Percentiles rank a stretch among this genome's conserved stretches.
These are phyloP conservation scores for Drosophila formosana DNA, from an alignment of 2,888 invertebrate genomes.

Conservation along the genomic window DNA sequence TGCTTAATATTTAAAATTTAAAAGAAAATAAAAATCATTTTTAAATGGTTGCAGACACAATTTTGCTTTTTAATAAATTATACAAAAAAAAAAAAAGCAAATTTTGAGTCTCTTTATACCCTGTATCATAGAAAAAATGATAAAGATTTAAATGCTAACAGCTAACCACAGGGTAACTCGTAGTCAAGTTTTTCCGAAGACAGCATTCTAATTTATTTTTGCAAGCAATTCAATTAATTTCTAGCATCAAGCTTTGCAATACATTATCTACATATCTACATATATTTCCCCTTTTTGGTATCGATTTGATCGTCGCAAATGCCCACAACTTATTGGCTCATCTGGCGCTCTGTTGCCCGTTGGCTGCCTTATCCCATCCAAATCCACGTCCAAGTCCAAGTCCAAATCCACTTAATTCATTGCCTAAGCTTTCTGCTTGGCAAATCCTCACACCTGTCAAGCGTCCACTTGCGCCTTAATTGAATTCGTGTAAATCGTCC, in stretches of 20 bases:
- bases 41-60: no score
- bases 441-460: slow-evolving; percentile 68
- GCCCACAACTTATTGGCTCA: not conserved
- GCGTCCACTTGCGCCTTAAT: slow-evolving; percentile 70
- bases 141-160: no score
- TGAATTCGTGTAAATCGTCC: slow-evolving; percentile 78
- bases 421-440: slow-evolving; percentile 53
- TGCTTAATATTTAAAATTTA: no score
- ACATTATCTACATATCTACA: not conserved
- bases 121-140: no score
- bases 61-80: no score
- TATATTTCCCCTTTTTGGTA: not conserved
- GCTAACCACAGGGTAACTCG: not conserved
- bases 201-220: not conserved
- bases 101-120: no score
- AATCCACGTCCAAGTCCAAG: slow-evolving; percentile 14
- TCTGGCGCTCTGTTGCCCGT: not conserved
- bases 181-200: not conserved
- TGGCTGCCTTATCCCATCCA: not conserved
- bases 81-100: no score
- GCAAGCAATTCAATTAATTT: not conserved
- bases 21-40: no score
- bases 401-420: slow-evolving; percentile 69
- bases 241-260: not conserved
- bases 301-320: slow-evolving; percentile 18